Evolutionary conservation across 2,113 vertebrate genomes (phyloP).

Genomic region (Brienomyrus longianalis): DNA sequence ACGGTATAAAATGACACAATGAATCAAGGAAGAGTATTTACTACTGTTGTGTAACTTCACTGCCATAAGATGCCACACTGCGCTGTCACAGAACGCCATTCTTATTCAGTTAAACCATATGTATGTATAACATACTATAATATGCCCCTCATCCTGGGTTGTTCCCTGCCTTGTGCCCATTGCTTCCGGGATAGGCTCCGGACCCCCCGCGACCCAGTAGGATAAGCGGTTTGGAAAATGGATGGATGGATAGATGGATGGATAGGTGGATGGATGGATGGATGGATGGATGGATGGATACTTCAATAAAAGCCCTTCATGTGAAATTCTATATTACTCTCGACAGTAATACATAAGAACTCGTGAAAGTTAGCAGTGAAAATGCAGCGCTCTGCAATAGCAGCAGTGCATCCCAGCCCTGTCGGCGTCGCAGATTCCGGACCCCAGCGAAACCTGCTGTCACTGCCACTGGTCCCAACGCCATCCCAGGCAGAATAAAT

Average conservation of each 20-base stretch:
- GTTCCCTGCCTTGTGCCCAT: too few relatives aligned
- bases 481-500: conserved; percentile 53
- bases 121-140: background rate
- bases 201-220: too few relatives aligned
- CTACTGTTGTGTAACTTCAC: background rate
- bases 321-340: background rate
- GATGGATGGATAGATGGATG: too few relatives aligned
- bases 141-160: background rate
- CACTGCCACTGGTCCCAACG: conserved; percentile 57
- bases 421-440: conserved; percentile 46
- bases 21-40: background rate
- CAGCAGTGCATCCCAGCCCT: conserved; percentile 52
- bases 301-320: background rate
- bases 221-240: too few relatives aligned
- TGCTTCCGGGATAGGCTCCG: too few relatives aligned
- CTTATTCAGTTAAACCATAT: background rate
- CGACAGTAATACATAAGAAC: conserved; percentile 11
- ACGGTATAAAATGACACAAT: background rate
- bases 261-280: too few relatives aligned
- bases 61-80: background rate
- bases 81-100: background rate
- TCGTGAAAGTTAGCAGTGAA: background rate
- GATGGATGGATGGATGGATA: too few relatives aligned
- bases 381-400: background rate
- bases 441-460: conserved; percentile 63